phyloP scores from a whole-genome alignment of 2,113 vertebrate genomes.

The Hippoglossus stenolepis region DNA sequence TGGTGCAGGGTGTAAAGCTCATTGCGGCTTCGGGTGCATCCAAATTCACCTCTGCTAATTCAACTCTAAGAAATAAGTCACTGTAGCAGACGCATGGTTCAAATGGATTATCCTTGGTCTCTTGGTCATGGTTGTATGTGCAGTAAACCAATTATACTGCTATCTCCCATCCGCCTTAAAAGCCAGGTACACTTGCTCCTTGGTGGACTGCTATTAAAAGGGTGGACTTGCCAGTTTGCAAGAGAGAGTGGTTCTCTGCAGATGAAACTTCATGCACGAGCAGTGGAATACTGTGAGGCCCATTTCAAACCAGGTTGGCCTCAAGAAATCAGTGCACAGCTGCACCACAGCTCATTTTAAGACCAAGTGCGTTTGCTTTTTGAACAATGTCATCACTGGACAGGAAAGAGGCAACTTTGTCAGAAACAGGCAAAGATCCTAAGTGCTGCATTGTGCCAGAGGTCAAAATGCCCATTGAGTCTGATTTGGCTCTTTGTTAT shows the following conservation, averaged over 20 bases:
- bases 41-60: too few species aligned
- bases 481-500: too few species aligned
- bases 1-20: too few species aligned
- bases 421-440: background rate
- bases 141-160: too few species aligned
- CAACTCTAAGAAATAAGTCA: too few species aligned
- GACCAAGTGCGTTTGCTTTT: too few species aligned
- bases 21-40: too few species aligned
- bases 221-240: background rate
- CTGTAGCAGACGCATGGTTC: too few species aligned
- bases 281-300: background rate
- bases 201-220: background rate
- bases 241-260: background rate
- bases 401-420: background rate
- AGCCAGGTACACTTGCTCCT: background rate
- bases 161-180: background rate
- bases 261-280: background rate
- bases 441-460: background rate
- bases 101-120: background rate
- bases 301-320: background rate
- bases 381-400: background rate
- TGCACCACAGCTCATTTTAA: too few species aligned
- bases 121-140: background rate
- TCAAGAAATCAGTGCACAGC: too few species aligned
- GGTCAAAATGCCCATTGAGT: background rate